Percentiles rank a stretch among this genome's conserved stretches.
phyloP scores from a whole-genome alignment of 2,888 invertebrate genomes.

The Achlya flavicornis region DNA sequence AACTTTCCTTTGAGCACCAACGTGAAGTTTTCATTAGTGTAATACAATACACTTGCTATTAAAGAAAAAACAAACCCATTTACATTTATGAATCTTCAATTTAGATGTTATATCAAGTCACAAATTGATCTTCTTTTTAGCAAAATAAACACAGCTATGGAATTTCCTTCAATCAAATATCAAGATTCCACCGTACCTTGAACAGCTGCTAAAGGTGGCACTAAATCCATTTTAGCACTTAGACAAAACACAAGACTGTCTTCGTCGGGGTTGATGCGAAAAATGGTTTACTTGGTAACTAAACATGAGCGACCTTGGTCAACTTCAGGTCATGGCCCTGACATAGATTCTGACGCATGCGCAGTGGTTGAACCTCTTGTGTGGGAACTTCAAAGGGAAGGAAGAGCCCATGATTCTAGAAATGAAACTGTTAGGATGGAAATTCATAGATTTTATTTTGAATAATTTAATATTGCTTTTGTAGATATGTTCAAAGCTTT shows the following conservation, averaged over 20 bases:
- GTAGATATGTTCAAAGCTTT: too few relatives aligned
- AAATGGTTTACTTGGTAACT: constrained; percentile 50
- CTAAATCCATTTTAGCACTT: constrained; percentile 53
- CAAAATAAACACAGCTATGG: background rate
- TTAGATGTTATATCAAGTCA: background rate
- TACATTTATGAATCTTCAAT: background rate
- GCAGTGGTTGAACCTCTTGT: constrained; percentile 31
- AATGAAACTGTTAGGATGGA: background rate
- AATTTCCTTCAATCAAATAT: background rate
- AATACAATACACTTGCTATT: background rate
- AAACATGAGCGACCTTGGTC: constrained; percentile 77
- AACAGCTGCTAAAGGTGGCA: constrained; percentile 50
- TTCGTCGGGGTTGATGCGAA: constrained; percentile 27
- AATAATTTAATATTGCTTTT: too few relatives aligned
- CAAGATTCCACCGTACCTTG: constrained; percentile 45
- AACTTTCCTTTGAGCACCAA: background rate
- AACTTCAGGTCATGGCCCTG: constrained; percentile 68
- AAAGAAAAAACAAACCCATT: background rate
- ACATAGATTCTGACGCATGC: constrained; percentile 73
- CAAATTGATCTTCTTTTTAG: background rate
- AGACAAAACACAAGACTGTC: constrained; percentile 24
- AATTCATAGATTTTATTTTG: too few relatives aligned
- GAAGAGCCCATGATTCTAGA: background rate
- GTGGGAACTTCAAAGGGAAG: constrained; percentile 33
- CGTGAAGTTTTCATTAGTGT: background rate